Evolutionary conservation across 2,797 vertebrate genomes (phyloP).

Genomic region (Ciconia nigra): DNA sequence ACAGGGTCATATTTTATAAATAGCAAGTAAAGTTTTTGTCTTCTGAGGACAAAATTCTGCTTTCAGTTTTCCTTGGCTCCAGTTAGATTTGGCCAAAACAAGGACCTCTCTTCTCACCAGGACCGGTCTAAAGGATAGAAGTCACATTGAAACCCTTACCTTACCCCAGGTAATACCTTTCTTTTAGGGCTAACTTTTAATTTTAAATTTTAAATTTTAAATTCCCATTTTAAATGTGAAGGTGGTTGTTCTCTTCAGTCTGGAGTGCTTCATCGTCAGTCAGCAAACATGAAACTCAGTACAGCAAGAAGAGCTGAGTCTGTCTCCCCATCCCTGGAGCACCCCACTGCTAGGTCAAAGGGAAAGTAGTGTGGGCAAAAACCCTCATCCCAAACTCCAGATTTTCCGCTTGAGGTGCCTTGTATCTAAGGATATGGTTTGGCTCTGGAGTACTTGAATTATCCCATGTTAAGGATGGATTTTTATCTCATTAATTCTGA

Average conservation of each 20-base stretch:
- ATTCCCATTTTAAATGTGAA: background rate
- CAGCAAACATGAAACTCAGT: background rate
- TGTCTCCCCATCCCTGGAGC: background rate
- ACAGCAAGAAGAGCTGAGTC: background rate
- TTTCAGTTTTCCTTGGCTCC: background rate
- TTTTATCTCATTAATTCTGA: background rate
- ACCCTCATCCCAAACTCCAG: accelerated
- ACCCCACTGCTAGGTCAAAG: background rate
- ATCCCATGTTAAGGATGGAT: accelerated
- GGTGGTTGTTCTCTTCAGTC: background rate
- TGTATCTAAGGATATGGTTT: accelerated
- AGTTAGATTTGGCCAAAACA: background rate
- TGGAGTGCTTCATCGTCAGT: background rate
- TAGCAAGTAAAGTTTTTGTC: background rate
- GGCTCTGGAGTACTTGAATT: background rate
- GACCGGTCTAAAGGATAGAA: accelerated
- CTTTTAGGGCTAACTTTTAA: too few species aligned
- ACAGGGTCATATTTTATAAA: background rate
- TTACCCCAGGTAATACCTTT: background rate
- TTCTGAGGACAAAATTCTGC: background rate
- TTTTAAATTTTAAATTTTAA: too few species aligned
- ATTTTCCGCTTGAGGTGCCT: background rate
- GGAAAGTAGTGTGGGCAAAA: background rate
- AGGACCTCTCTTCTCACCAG: too few species aligned
- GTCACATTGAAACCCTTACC: too few species aligned